Evolutionary conservation across 2,797 vertebrate species (phyloP), one percentile per base, ranked within the genome.

Genomic region (Cryptoblepharus egeriae): DNA sequence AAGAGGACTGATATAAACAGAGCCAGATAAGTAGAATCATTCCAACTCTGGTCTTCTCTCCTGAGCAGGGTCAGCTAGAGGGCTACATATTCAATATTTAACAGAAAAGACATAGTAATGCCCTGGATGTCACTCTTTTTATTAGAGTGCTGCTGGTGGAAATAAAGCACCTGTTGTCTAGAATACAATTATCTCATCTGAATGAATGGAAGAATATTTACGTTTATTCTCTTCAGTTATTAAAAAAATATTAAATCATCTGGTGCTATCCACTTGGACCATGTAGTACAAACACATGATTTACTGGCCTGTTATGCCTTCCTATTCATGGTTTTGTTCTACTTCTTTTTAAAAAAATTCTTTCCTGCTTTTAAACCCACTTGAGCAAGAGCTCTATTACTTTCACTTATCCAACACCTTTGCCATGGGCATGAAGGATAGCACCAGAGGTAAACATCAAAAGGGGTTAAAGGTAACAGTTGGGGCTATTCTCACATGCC

Each of bases 21-120:
- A 60, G 55, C 30, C 75, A 75, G 18, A 65, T 55, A 83, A 77
- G 64, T 30, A 65, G 32, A 82, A 42, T 30, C 1, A 77, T 68
- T 87, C 80, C 80, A 69, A 77, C 86, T 84, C 57, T 28, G 78
- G 74, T 5, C n/a, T 55, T 64, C 70, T 81, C 60, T 39, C 69
- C 49, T 79, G 61, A 81, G 24, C 55, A 71, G 3, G n/a, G 22
- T 0, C 52, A 58, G 16, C 58, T 30, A 4, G 81, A 13, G 73
- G 75, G 37, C 39, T 79, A 30, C 28, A 58, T 68, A 69, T 73
- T 83, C 67, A 58, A 80, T 52, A 74, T 35, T 26, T 63, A 76
- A 26, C 11, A 72, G 49, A 11, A 80, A 77, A 58, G 35, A 3
- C 18, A 37, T 69, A 22, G 32, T n/a, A 79, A 75, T 60, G 58